Evolutionary conservation across 2,888 invertebrate genomes (phyloP).

Genomic region (Sceliomorpha sp.): DNA sequence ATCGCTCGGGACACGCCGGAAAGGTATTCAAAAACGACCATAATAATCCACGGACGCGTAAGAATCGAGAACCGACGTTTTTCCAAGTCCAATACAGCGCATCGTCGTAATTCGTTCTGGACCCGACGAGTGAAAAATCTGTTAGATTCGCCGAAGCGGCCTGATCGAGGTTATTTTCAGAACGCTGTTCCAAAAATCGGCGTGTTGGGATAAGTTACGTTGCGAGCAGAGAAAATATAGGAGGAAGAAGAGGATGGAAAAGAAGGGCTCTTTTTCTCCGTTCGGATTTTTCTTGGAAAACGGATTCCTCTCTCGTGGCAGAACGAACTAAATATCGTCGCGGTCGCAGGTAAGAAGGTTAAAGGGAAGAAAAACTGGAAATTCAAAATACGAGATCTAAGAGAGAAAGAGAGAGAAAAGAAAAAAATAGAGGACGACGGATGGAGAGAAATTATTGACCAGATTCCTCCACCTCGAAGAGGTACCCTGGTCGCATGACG

Average conservation of each 20-base stretch:
- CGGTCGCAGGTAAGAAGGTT: slow-evolving; percentile 51
- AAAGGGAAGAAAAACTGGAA: slow-evolving; percentile 13
- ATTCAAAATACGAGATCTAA: slow-evolving; percentile 17
- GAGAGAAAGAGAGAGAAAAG: slow-evolving; percentile 10
- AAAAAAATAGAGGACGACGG: background rate
- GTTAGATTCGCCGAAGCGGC: too few relatives aligned
- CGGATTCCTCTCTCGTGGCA: slow-evolving; percentile 38
- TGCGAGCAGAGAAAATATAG: too few relatives aligned
- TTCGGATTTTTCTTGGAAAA: slow-evolving; percentile 47
- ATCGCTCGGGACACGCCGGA: too few relatives aligned
- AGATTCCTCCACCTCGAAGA: slow-evolving; percentile 1
- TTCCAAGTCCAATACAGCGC: too few relatives aligned
- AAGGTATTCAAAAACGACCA: too few relatives aligned
- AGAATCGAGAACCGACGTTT: too few relatives aligned
- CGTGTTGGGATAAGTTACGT: slow-evolving; percentile 33
- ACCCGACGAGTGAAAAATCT: too few relatives aligned
- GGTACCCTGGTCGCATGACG: slow-evolving; percentile 1
- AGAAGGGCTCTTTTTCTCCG: slow-evolving; percentile 31
- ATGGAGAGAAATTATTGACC: slow-evolving; percentile 21
- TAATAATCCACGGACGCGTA: too few relatives aligned
- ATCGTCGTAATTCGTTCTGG: too few relatives aligned
- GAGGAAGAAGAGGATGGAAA: slow-evolving; percentile 15
- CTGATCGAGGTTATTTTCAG: too few relatives aligned
- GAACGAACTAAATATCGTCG: slow-evolving; percentile 35
- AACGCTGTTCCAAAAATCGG: slow-evolving; percentile 35